Percentiles rank a stretch among this genome's conserved stretches.
phyloP scores from a whole-genome alignment of 2,113 vertebrate genomes.

The Odontophorus gujanensis region DNA sequence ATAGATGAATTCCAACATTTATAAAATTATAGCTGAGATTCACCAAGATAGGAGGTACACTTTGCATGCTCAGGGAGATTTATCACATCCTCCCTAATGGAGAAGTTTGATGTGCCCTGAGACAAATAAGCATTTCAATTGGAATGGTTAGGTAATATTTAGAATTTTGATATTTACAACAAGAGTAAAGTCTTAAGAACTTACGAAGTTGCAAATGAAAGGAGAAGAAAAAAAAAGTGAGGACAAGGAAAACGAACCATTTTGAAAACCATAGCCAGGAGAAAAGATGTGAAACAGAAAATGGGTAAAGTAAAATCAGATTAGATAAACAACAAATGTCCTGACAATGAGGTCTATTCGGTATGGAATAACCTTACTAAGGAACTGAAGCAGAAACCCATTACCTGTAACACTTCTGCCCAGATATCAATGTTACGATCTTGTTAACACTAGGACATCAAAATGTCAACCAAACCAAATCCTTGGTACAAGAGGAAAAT shows the following conservation, averaged over 20 bases:
- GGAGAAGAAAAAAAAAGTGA: neutral
- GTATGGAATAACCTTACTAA: neutral
- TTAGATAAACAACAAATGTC: neutral
- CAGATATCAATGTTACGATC: neutral
- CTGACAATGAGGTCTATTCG: neutral
- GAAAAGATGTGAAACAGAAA: neutral
- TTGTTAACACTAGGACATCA: constrained; percentile 10
- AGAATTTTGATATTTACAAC: neutral
- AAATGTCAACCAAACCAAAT: constrained; percentile 1
- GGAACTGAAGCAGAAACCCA: constrained; percentile 25
- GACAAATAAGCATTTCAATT: neutral
- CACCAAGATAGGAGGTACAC: neutral
- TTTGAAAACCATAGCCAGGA: neutral
- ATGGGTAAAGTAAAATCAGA: neutral
- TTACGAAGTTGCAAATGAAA: neutral
- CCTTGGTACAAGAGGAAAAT: neutral
- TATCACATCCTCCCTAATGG: rapidly evolving
- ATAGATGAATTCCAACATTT: neutral
- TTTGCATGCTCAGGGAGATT: neutral
- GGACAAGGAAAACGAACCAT: neutral
- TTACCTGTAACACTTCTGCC: constrained; percentile 21
- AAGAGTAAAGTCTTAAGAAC: neutral
- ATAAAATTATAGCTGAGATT: neutral
- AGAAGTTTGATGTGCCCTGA: neutral
- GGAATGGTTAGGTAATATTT: neutral